These are phyloP conservation scores for Mythimna lalbum DNA, from an alignment of 2,888 invertebrate genomes.

Conservation along the genomic window DNA sequence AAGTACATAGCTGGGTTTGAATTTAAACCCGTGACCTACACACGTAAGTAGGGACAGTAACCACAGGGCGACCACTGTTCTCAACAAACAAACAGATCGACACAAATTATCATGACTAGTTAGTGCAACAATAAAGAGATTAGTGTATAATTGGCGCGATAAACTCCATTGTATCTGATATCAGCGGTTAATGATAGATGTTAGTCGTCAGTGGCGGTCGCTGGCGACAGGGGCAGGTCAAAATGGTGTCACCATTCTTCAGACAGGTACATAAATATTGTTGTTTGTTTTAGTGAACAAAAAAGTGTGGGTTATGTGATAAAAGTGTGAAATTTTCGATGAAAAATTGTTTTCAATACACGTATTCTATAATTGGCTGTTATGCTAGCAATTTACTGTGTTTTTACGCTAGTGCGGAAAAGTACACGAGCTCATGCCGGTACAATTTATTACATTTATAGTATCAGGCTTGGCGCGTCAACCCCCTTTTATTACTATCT, in stretches of 20 bases:
- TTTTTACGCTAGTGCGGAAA: too few relatives aligned
- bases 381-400: too few relatives aligned
- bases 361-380: too few relatives aligned
- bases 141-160: constrained; percentile 25
- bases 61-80: neutral
- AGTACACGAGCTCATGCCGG: too few relatives aligned
- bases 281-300: neutral
- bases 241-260: constrained; percentile 52
- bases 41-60: neutral
- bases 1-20: too few relatives aligned
- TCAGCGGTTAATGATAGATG: constrained; percentile 6
- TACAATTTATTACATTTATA: too few relatives aligned
- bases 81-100: constrained; percentile 18
- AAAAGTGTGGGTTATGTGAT: neutral
- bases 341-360: neutral
- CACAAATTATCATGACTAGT: neutral
- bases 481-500: too few relatives aligned
- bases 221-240: neutral
- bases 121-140: constrained; percentile 29
- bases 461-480: too few relatives aligned
- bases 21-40: too few relatives aligned
- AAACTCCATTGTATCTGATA: constrained; percentile 16
- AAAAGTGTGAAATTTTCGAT: neutral
- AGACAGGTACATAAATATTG: constrained; percentile 33
- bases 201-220: neutral